Evolutionary conservation across 2,113 vertebrate genomes (phyloP).

Genomic region (Varanus komodoensis): DNA sequence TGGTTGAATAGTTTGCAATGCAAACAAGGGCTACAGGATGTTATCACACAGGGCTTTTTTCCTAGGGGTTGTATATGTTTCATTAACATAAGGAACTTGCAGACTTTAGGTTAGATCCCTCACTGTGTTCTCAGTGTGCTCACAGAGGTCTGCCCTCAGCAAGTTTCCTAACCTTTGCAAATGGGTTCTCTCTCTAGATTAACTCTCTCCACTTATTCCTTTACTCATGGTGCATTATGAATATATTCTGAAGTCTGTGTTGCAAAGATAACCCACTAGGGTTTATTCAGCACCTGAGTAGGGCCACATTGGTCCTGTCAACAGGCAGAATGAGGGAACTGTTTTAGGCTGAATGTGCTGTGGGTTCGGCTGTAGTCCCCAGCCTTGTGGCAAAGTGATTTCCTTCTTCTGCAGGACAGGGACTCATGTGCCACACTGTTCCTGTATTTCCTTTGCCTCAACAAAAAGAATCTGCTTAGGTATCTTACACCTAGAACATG

Average conservation of each 20-base stretch:
- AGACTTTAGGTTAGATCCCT: not conserved
- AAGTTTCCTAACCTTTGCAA: not conserved
- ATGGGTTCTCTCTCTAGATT: not conserved
- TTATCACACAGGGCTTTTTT: not conserved
- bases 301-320: too few species aligned
- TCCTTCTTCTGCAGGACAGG: too few species aligned
- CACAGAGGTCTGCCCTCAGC: not conserved
- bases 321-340: too few species aligned
- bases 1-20: constrained; percentile 54
- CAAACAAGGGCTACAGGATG: constrained; percentile 37
- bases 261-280: not conserved
- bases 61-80: not conserved
- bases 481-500: not conserved
- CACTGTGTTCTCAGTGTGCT: not conserved
- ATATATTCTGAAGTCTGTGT: not conserved
- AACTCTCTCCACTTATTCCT: not conserved
- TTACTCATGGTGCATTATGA: not conserved
- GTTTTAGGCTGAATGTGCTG: too few species aligned
- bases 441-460: too few species aligned
- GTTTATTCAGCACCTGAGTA: not conserved
- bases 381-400: too few species aligned
- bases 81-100: not conserved
- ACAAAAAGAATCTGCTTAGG: not conserved
- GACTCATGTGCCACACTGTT: too few species aligned
- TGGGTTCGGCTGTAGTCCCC: too few species aligned